A percentile compares a stretch with the other conserved stretches of the same genome.
Evolutionary conservation across 1,140 invertebrate species (phyloP).

Genomic region (Brachystomella parvula): DNA sequence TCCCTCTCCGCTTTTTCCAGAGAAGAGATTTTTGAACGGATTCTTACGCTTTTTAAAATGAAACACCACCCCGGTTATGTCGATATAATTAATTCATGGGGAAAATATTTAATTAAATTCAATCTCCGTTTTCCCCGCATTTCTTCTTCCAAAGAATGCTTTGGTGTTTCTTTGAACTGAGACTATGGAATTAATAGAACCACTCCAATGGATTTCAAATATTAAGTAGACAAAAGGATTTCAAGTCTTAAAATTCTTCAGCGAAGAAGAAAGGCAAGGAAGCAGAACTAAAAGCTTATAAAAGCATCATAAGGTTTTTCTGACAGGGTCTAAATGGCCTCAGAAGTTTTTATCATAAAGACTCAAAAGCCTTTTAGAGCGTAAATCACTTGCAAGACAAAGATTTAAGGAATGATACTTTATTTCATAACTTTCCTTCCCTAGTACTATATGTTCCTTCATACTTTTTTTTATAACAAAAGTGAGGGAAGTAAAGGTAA

Average conservation of each 20-base stretch:
- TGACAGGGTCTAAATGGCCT: conserved; percentile 1
- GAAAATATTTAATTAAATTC: too few species aligned
- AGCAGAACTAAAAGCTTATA: conserved; percentile 5
- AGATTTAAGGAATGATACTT: conserved; percentile 5
- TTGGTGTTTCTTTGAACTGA: too few species aligned
- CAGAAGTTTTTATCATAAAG: neutral
- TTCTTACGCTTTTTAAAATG: too few species aligned
- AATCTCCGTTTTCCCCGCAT: too few species aligned
- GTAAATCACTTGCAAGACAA: conserved; percentile 6
- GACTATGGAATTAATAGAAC: too few species aligned
- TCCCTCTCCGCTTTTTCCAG: too few species aligned
- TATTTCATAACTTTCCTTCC: conserved; percentile 10
- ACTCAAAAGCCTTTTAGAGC: neutral
- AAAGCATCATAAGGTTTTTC: conserved; percentile 7
- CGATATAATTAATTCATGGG: too few species aligned
- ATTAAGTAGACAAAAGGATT: neutral
- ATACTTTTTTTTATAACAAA: neutral
- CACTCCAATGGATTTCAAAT: too few species aligned
- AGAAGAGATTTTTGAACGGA: too few species aligned
- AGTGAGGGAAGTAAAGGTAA: neutral
- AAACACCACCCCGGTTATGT: too few species aligned
- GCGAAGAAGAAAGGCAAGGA: neutral
- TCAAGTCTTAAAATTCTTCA: neutral
- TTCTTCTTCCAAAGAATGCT: too few species aligned
- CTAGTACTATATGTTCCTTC: neutral